Percentiles rank a stretch among this genome's conserved stretches.
Evolutionary conservation across 2,888 invertebrate species (phyloP).

Genomic region (Eledona agricola): DNA sequence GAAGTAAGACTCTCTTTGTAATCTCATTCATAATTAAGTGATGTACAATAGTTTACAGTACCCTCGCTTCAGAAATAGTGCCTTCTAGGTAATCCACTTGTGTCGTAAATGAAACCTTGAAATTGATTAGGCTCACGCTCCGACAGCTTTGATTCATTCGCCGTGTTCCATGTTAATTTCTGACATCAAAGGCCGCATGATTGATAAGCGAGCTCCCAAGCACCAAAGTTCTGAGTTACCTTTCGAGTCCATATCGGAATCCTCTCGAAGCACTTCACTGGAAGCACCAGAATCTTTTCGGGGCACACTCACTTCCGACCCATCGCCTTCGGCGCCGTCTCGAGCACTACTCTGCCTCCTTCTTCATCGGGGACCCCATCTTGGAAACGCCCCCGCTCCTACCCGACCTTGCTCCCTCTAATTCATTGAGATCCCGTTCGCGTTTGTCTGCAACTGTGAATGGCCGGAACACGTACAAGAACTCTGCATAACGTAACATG

Average conservation of each 20-base stretch:
- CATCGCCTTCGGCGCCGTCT: conserved; percentile 23
- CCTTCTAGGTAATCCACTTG: too few species aligned
- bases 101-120: too few species aligned
- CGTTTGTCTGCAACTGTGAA: conserved; percentile 32
- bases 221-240: neutral
- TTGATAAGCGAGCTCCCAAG: too few species aligned
- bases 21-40: too few species aligned
- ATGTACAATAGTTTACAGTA: too few species aligned
- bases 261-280: conserved; percentile 7
- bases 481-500: conserved; percentile 4
- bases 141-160: too few species aligned
- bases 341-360: conserved; percentile 22
- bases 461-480: conserved; percentile 21
- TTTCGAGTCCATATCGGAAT: conserved; percentile 8
- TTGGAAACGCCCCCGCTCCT: conserved; percentile 45
- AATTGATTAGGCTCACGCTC: too few species aligned
- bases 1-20: too few species aligned
- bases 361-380: conserved; percentile 24
- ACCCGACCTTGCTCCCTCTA: conserved; percentile 42
- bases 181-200: too few species aligned
- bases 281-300: conserved; percentile 9
- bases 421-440: conserved; percentile 42
- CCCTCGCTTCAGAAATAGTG: too few species aligned
- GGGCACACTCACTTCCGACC: conserved; percentile 11
- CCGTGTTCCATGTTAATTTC: too few species aligned